A percentile compares a stretch with the other conserved stretches of the same genome.
Conservation (phyloP, 2,888 invertebrate species). For the Ypsolopha scabrella region DNA sequence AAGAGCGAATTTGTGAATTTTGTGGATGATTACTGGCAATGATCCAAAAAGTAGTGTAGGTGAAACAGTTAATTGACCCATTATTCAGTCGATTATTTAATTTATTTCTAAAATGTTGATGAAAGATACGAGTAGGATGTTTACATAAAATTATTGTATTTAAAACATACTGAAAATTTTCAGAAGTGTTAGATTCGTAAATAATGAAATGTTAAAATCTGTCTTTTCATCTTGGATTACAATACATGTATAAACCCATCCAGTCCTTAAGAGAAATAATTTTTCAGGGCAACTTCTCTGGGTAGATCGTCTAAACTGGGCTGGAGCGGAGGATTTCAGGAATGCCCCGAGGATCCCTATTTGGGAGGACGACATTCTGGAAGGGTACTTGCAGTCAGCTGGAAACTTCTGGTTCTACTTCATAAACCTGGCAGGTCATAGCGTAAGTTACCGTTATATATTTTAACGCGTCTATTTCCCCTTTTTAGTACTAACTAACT, state of each 20-base stretch:
- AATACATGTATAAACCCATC: slow-evolving; percentile 2
- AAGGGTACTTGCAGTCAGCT: slow-evolving; percentile 79
- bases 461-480: not conserved
- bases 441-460: slow-evolving; percentile 62
- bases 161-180: too few species aligned
- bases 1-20: too few species aligned
- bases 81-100: too few species aligned
- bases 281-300: slow-evolving; percentile 77
- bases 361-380: slow-evolving; percentile 70
- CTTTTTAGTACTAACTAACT: not conserved
- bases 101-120: too few species aligned
- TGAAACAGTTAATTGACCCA: too few species aligned
- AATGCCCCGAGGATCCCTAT: slow-evolving; percentile 67
- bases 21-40: too few species aligned
- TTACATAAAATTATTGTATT: too few species aligned
- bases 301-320: slow-evolving; percentile 80
- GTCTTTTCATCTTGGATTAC: too few species aligned
- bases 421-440: slow-evolving; percentile 84
- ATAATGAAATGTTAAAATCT: too few species aligned
- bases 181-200: too few species aligned
- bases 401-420: slow-evolving; percentile 81
- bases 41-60: too few species aligned
- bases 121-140: too few species aligned
- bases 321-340: slow-evolving; percentile 69
- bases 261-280: slow-evolving; percentile 3